Base-by-base conservation (phyloP, 2,797 vertebrate species). In the Knipowitschia caucasica region DNA sequence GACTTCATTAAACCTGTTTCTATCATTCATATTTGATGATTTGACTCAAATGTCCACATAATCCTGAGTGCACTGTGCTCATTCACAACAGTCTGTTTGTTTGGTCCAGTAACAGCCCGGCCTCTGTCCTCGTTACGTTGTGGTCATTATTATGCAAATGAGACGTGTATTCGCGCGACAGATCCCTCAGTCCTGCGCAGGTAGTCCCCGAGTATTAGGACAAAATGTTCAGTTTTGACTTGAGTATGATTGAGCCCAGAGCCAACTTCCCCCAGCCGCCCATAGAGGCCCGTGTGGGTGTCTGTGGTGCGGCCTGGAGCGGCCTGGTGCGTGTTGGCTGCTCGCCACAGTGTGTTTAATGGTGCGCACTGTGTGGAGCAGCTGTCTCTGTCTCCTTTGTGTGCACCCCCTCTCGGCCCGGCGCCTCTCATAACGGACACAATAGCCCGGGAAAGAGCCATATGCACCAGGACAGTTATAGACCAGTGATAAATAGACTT, bases 311-410 rank as follows among this genome's bases (percentile, higher is more conserved):
- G 12, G 21, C 11, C 40, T 82, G 82, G 81, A 77, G 14, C 36
- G 12, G 21, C 11, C 40, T 4, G 56, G 56, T 66, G 35, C 0
- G 2, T 2, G 71, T 75, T 90, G 87, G 85, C 80, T 26, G 77
- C 74, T 81, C 79, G 81, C 89, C 88, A 73, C 18, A 18, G 63
- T 31, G 57, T 69, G 46, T 21, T 75, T 73, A 85, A 24, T 84
- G 76, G 62, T 73, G 73, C 52, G 63, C 62, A 69, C 78, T 35
- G 53, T 70, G 66, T 67, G 65, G 63, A 84, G 86, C 82, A 81
- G 82, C 81, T 85, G 84, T 79, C 78, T 67, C 54, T 55, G 57
- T 65, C 58, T 78, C 82, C 84, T 84, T 82, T 89, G 82, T 88
- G 73, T 50, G 58, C 30, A 47, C 45, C 45, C 63, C 9, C 43